These are phyloP conservation scores for Melanotaenia boesemani DNA, from an alignment of 2,797 vertebrate genomes.

Conservation along the genomic window DNA sequence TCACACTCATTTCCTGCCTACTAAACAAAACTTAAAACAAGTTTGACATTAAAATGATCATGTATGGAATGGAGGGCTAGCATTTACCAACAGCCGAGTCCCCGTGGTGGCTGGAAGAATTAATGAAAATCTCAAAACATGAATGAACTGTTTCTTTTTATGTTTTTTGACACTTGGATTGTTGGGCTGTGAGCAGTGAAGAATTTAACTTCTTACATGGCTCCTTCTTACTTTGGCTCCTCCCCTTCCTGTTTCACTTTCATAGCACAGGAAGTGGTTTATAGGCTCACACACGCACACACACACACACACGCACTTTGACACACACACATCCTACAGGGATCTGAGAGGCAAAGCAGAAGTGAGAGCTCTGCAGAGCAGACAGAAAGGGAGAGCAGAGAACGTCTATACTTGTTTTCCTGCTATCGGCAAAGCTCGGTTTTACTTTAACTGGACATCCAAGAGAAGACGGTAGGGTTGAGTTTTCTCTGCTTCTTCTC, in stretches of 20 bases:
- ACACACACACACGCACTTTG: conserved; percentile 17
- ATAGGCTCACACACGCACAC: conserved; percentile 28
- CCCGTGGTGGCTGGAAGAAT: background rate
- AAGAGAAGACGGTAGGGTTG: conserved; percentile 60
- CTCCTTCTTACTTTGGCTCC: conserved; percentile 49
- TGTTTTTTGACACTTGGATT: conserved; percentile 28
- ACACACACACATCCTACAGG: conserved; percentile 47
- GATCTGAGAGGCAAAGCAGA: conserved; percentile 73
- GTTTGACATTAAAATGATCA: background rate
- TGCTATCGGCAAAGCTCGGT: conserved; percentile 43
- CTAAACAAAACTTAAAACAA: background rate
- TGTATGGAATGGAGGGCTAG: background rate
- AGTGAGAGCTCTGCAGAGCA: conserved; percentile 61
- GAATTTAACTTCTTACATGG: conserved; percentile 40
- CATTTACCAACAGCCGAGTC: background rate
- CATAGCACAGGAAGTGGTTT: conserved; percentile 69
- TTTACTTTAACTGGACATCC: conserved; percentile 44
- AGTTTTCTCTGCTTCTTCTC: conserved; percentile 1
- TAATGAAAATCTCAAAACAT: background rate
- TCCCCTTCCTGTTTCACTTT: conserved; percentile 63
- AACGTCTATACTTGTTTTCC: conserved; percentile 45
- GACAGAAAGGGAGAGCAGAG: conserved; percentile 31
- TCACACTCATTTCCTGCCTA: conserved; percentile 2
- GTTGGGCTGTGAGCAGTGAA: conserved; percentile 31
- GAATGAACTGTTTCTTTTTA: background rate